Percentiles rank a stretch among this genome's conserved stretches.
phyloP scores from a whole-genome alignment of 2,797 vertebrate genomes.

The Anisognathus igniventris region DNA sequence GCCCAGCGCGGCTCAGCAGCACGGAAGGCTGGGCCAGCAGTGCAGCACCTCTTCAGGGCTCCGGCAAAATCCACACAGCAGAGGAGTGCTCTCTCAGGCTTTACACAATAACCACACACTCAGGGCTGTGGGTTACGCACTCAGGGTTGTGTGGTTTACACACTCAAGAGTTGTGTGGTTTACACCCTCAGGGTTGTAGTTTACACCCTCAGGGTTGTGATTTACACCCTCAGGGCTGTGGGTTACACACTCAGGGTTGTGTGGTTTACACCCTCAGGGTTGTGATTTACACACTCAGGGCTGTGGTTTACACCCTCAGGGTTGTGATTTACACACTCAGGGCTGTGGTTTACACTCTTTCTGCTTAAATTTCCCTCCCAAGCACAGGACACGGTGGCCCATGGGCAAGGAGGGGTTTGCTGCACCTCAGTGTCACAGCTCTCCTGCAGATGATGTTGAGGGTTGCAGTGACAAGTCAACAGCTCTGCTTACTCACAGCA shows the following conservation, averaged over 20 bases:
- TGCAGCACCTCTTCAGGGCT: rapidly evolving
- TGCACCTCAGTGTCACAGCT: not conserved
- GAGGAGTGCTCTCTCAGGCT: rapidly evolving
- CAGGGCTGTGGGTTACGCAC: rapidly evolving
- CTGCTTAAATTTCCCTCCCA: not conserved
- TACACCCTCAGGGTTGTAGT: too few relatives aligned
- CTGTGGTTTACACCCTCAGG: too few relatives aligned
- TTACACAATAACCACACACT: rapidly evolving
- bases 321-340: rapidly evolving
- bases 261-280: rapidly evolving
- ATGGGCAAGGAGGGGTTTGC: rapidly evolving
- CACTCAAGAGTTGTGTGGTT: rapidly evolving
- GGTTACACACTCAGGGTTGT: rapidly evolving
- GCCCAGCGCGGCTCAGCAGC: rapidly evolving
- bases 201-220: rapidly evolving
- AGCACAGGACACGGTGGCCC: rapidly evolving
- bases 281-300: too few relatives aligned
- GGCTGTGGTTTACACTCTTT: rapidly evolving
- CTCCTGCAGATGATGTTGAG: rapidly evolving
- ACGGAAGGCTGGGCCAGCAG: not conserved
- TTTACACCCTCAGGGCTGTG: rapidly evolving
- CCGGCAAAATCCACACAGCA: rapidly evolving
- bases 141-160: not conserved
- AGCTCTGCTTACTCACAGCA: not conserved
- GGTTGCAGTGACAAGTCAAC: not conserved